Evolutionary conservation across 2,113 vertebrate genomes (phyloP).

Genomic region (Otocyon megalotis): DNA sequence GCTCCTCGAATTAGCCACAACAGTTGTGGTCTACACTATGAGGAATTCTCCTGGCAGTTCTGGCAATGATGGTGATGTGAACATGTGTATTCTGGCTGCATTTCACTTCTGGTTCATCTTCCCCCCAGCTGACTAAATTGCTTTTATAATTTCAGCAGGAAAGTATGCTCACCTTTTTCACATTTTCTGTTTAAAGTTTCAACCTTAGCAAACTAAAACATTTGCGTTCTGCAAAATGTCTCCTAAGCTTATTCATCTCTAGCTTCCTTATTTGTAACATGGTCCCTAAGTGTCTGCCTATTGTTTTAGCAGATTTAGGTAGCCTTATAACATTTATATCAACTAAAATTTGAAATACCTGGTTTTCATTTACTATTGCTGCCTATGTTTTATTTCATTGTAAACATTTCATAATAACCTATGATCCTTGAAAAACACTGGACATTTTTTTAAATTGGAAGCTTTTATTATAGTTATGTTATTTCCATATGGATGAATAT

Average conservation of each 20-base stretch:
- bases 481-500: slow-evolving; percentile 70
- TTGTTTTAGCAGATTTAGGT: slow-evolving; percentile 2
- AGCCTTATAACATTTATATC: not conserved
- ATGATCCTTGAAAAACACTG: slow-evolving; percentile 57
- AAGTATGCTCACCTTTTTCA: slow-evolving; percentile 33
- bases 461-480: slow-evolving; percentile 33
- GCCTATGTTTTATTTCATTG: slow-evolving; percentile 53
- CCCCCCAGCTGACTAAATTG: not conserved
- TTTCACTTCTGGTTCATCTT: not conserved
- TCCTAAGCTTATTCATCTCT: not conserved
- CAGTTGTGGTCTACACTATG: not conserved
- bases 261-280: not conserved
- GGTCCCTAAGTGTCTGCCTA: not conserved
- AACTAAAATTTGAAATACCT: slow-evolving; percentile 54
- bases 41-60: not conserved
- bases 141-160: slow-evolving; percentile 47
- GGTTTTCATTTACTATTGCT: slow-evolving; percentile 8
- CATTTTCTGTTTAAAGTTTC: slow-evolving; percentile 32
- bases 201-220: slow-evolving; percentile 3
- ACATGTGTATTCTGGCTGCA: not conserved
- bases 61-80: not conserved
- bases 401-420: slow-evolving; percentile 57
- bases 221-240: not conserved
- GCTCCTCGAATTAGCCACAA: not conserved
- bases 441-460: slow-evolving; percentile 28